Percentiles rank a stretch among this genome's conserved stretches.
Conservation (phyloP, 1,140 invertebrate genomes). For the Harpegnathos saltator region DNA sequence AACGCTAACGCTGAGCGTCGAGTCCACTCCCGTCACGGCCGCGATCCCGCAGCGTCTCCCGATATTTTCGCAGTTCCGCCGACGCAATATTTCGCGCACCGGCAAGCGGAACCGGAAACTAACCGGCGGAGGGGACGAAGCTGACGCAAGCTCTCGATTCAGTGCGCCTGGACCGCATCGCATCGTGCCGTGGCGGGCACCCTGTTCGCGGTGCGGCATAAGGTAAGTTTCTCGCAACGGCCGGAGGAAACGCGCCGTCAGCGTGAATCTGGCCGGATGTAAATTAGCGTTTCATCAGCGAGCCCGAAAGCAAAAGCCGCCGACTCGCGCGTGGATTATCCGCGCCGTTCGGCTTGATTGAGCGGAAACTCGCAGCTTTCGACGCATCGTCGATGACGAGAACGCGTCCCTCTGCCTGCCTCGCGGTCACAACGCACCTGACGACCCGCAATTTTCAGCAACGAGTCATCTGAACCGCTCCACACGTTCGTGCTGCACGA, state of each 20-base stretch:
- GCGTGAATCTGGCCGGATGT: constrained; percentile 41
- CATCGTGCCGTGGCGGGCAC: neutral
- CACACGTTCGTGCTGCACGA: no score
- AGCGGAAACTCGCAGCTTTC: constrained; percentile 31
- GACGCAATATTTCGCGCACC: constrained; percentile 41
- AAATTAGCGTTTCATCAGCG: constrained; percentile 55
- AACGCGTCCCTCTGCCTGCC: no score
- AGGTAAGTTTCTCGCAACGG: constrained; percentile 52
- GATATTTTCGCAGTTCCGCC: constrained; percentile 34
- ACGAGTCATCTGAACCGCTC: neutral
- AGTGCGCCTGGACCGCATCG: constrained; percentile 22
- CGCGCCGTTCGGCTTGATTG: constrained; percentile 3
- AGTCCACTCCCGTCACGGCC: no score
- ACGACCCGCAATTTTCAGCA: neutral
- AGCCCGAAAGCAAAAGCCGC: constrained; percentile 38
- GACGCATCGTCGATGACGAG: neutral
- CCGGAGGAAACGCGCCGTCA: constrained; percentile 43
- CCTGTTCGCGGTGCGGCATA: constrained; percentile 32
- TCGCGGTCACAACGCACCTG: neutral
- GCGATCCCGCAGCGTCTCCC: no score
- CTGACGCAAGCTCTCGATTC: constrained; percentile 66
- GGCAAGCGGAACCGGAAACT: constrained; percentile 27
- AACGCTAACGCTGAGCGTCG: no score
- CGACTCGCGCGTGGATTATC: constrained; percentile 24
- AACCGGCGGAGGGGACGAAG: constrained; percentile 56